phyloP scores from a whole-genome alignment of 2,797 vertebrate species.

The Sebastiscus albofasciatus region DNA sequence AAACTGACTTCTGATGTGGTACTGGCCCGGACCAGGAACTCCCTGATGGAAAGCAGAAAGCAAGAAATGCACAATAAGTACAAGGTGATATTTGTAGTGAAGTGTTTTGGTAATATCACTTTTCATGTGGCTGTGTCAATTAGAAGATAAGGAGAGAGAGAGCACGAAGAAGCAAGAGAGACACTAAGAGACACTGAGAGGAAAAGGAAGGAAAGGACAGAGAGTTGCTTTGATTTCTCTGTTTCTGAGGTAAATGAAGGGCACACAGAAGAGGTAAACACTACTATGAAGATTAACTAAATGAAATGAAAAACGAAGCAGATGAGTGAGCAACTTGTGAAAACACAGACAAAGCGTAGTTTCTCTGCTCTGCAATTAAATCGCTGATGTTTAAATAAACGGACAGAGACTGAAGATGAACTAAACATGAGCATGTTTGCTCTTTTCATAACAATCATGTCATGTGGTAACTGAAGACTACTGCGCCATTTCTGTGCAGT shows the following conservation, averaged over 20 bases:
- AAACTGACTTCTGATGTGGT: constrained; percentile 79
- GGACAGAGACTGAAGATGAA: not conserved
- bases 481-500: constrained; percentile 1
- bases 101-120: constrained; percentile 9
- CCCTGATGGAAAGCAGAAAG: constrained; percentile 62
- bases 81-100: constrained; percentile 6
- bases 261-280: not conserved
- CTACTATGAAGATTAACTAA: not conserved
- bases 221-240: constrained; percentile 7
- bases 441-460: constrained; percentile 10
- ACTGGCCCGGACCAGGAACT: constrained; percentile 78
- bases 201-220: not conserved
- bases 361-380: constrained; percentile 1
- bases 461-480: not conserved
- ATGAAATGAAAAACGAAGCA: constrained; percentile 14
- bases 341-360: not conserved
- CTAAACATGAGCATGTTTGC: not conserved
- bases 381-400: not conserved
- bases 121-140: constrained; percentile 3
- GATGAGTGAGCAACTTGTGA: constrained; percentile 9
- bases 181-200: not conserved
- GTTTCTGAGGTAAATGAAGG: constrained; percentile 7
- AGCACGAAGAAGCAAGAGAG: not conserved
- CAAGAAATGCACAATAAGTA: constrained; percentile 17
- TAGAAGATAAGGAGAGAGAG: not conserved